A percentile compares a stretch with the other conserved stretches of the same genome.
Conservation (phyloP, 2,888 invertebrate genomes). For the Dolichopus griseipennis region DNA sequence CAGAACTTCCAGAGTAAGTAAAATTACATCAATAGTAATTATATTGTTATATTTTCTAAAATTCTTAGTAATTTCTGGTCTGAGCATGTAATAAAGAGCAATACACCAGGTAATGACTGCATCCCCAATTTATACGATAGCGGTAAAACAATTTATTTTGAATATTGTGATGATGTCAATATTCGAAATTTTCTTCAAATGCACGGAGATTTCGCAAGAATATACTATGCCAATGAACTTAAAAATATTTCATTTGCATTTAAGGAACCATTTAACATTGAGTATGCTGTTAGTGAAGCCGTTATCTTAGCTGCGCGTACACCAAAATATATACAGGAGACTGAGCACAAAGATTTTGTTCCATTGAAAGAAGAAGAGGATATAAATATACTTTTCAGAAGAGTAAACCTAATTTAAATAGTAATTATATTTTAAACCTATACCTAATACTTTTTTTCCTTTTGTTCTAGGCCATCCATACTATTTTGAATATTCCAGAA, state of each 20-base stretch:
- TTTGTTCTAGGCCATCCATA: conserved; percentile 50
- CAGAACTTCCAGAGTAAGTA: not conserved
- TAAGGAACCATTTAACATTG: conserved; percentile 30
- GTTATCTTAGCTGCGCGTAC: conserved; percentile 56
- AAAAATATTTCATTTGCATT: conserved; percentile 49
- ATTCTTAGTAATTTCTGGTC: conserved; percentile 22
- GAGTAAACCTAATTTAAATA: conserved; percentile 15
- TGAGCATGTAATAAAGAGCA: conserved; percentile 24
- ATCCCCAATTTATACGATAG: conserved; percentile 10
- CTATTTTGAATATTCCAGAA: conserved; percentile 60
- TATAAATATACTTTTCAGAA: conserved; percentile 21
- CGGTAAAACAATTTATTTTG: conserved; percentile 39
- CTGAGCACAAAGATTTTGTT: conserved; percentile 38
- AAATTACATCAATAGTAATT: not conserved
- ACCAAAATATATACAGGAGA: conserved; percentile 55
- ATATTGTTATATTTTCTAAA: not conserved
- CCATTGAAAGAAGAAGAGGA: conserved; percentile 1
- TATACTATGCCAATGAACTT: conserved; percentile 54
- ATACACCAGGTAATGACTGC: conserved; percentile 19
- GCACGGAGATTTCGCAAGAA: conserved; percentile 55
- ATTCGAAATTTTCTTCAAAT: conserved; percentile 46
- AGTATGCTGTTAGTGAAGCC: conserved; percentile 59
- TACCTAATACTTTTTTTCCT: not conserved
- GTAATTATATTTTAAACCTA: no score
- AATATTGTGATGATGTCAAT: conserved; percentile 47